These are phyloP conservation scores for Xyrichtys novacula DNA, from an alignment of 2,797 vertebrate genomes.

Conservation along the genomic window DNA sequence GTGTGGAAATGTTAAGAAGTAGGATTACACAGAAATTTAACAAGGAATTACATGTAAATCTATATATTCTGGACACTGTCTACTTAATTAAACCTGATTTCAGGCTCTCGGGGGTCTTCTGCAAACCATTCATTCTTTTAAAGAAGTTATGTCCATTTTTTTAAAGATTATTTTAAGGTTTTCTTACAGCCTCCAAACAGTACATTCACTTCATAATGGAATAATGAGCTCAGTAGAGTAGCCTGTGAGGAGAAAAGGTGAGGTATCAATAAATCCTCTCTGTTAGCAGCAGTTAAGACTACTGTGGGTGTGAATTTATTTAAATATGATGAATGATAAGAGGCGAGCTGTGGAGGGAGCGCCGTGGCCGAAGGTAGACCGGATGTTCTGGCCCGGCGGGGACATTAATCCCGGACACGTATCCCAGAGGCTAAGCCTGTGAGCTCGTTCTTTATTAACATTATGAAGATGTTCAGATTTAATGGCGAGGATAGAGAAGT, in stretches of 20 bases:
- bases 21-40: slow-evolving; percentile 70
- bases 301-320: slow-evolving; percentile 51
- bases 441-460: slow-evolving; percentile 61
- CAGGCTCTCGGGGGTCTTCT: slow-evolving; percentile 46
- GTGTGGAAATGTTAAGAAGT: slow-evolving; percentile 67
- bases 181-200: slow-evolving; percentile 40
- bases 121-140: slow-evolving; percentile 46
- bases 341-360: slow-evolving; percentile 36
- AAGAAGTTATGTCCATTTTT: slow-evolving; percentile 38
- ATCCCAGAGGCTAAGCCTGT: slow-evolving; percentile 48
- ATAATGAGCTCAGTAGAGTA: slow-evolving; percentile 33
- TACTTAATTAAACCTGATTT: slow-evolving; percentile 71
- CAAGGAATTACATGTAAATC: slow-evolving; percentile 71
- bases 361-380: slow-evolving; percentile 35
- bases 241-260: background rate
- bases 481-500: slow-evolving; percentile 48
- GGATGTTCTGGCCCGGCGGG: slow-evolving; percentile 34
- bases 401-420: slow-evolving; percentile 45
- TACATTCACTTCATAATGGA: slow-evolving; percentile 45
- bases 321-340: slow-evolving; percentile 60
- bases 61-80: slow-evolving; percentile 70
- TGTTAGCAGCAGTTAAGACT: slow-evolving; percentile 44
- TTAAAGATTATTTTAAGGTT: slow-evolving; percentile 60
- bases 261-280: slow-evolving; percentile 50
- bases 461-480: slow-evolving; percentile 52